Conservation (phyloP, 2,113 vertebrate species). For the Pollimyrus isidori region DNA sequence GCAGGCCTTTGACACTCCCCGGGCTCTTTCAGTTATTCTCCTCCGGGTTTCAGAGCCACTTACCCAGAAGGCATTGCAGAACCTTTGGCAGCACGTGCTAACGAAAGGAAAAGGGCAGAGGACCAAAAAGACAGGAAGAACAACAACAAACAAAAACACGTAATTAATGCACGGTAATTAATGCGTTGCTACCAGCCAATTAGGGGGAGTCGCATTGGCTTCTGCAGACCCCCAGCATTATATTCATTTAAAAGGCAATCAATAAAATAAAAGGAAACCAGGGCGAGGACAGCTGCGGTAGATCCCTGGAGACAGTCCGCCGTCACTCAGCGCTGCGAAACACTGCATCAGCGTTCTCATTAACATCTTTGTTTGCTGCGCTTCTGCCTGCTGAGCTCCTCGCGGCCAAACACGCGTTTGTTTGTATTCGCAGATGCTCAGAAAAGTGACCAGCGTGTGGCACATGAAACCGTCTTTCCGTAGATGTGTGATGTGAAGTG, state of each 20-base stretch:
- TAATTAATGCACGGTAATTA: slow-evolving; percentile 26
- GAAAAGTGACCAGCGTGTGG: background rate
- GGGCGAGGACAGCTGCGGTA: slow-evolving; percentile 29
- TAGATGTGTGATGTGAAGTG: background rate
- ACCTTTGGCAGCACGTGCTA: slow-evolving; percentile 31
- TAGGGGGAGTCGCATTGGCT: slow-evolving; percentile 20
- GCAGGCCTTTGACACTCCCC: slow-evolving; percentile 32
- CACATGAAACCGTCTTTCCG: background rate
- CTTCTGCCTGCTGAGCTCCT: background rate
- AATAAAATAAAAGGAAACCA: slow-evolving; percentile 15
- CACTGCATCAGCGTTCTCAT: background rate
- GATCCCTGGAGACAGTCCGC: slow-evolving; percentile 29
- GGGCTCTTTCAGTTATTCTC: slow-evolving; percentile 33
- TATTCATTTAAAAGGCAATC: slow-evolving; percentile 28
- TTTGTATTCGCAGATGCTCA: background rate
- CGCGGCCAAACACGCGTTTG: background rate
- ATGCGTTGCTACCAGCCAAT: slow-evolving; percentile 26
- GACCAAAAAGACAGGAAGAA: slow-evolving; percentile 24
- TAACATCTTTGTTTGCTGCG: background rate
- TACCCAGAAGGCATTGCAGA: slow-evolving; percentile 44
- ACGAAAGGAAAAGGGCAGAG: slow-evolving; percentile 32
- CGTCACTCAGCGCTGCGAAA: slow-evolving; percentile 19
- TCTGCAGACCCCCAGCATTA: slow-evolving; percentile 20
- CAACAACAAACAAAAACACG: background rate
- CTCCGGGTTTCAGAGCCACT: slow-evolving; percentile 34